Evolutionary conservation across 2,113 vertebrate genomes (phyloP).

Genomic region (Bubo scandiacus): DNA sequence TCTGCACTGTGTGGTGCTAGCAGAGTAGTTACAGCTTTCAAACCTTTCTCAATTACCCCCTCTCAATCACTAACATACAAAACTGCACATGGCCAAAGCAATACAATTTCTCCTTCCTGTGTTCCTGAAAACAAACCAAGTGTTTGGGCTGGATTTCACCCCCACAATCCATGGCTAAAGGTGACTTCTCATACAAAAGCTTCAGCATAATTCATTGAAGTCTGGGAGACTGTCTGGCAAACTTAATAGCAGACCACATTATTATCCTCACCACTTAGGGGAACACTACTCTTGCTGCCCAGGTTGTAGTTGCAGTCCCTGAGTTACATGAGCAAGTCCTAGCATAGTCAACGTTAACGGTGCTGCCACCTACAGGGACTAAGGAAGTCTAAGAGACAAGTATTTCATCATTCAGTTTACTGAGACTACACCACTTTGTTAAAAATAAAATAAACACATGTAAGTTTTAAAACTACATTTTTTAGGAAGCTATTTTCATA

Average conservation of each 20-base stretch:
- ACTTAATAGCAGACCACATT: not conserved
- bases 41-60: not conserved
- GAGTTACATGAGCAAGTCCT: not conserved
- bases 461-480: not conserved
- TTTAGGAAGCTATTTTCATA: not conserved
- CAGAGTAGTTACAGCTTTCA: not conserved
- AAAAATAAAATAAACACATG: not conserved
- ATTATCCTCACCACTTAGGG: not conserved
- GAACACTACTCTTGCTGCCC: not conserved
- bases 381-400: not conserved
- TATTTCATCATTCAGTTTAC: not conserved
- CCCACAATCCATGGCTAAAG: not conserved
- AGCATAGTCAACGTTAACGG: not conserved
- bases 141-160: not conserved
- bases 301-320: not conserved
- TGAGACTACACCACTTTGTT: not conserved
- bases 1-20: not conserved
- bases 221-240: not conserved
- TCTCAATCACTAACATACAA: not conserved
- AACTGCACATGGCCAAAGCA: not conserved
- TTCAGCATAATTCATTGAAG: not conserved
- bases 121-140: not conserved
- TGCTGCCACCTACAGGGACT: not conserved
- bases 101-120: not conserved
- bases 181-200: not conserved